Evolutionary conservation across 2,888 invertebrate species (phyloP).

Genomic region (Ephialtes manifestator): DNA sequence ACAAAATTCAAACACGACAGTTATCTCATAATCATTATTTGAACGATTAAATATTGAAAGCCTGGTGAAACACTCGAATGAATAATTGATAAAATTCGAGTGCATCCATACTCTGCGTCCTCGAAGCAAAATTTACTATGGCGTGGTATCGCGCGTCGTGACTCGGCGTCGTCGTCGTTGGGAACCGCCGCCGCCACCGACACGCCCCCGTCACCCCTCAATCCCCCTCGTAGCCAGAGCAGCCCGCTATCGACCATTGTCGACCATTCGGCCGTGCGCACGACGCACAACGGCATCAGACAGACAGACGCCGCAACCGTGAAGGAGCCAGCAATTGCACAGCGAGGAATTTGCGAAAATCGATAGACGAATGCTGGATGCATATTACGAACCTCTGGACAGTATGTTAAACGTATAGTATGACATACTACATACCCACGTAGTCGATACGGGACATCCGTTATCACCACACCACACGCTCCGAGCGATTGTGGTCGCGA

Average conservation of each 20-base stretch:
- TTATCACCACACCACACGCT: neutral
- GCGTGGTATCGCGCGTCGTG: constrained; percentile 7
- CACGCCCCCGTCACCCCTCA: neutral
- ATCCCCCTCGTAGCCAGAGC: neutral
- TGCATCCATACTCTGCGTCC: neutral
- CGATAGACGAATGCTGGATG: constrained; percentile 27
- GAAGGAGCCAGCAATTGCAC: neutral
- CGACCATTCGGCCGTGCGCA: constrained; percentile 35
- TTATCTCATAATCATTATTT: neutral
- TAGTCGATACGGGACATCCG: constrained; percentile 8
- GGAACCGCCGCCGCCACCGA: neutral
- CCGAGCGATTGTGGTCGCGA: constrained; percentile 14
- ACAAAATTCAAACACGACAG: neutral
- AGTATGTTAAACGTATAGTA: neutral
- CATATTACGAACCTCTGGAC: neutral
- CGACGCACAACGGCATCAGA: constrained; percentile 8
- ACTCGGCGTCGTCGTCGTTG: neutral
- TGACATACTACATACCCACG: constrained; percentile 7
- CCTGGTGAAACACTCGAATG: neutral
- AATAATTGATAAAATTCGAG: neutral
- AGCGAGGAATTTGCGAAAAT: constrained; percentile 14
- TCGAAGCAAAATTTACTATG: neutral
- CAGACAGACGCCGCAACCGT: constrained; percentile 22
- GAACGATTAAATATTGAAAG: neutral
- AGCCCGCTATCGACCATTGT: too few relatives aligned